Evolutionary conservation across 2,113 vertebrate species (phyloP).

Genomic region (Ivindomyrus marchei): DNA sequence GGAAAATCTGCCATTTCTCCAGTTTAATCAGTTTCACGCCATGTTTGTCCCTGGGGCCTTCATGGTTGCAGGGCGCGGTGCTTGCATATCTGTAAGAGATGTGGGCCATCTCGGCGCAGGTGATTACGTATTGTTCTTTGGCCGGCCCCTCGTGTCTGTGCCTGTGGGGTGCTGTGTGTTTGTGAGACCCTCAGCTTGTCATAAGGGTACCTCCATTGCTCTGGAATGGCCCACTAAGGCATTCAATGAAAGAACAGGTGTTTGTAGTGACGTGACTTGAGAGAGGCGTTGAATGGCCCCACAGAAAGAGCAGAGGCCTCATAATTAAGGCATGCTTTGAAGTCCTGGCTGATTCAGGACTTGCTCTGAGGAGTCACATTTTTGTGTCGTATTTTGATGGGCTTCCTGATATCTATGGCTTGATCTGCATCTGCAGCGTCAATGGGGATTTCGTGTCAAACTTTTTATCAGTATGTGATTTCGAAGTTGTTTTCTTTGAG

Average conservation of each 20-base stretch:
- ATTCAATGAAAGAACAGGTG: constrained; percentile 11
- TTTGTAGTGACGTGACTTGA: background rate
- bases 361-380: constrained; percentile 9
- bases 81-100: background rate
- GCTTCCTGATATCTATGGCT: constrained; percentile 13
- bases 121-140: background rate
- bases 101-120: background rate
- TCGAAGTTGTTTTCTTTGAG: background rate
- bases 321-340: constrained; percentile 23
- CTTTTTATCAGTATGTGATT: background rate
- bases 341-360: constrained; percentile 19
- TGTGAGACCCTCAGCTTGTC: constrained; percentile 48
- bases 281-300: background rate
- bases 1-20: background rate
- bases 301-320: constrained; percentile 31
- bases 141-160: background rate
- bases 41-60: background rate
- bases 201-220: constrained; percentile 58
- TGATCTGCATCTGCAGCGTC: constrained; percentile 25
- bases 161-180: background rate
- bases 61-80: background rate
- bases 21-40: background rate
- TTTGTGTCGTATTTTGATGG: constrained; percentile 18
- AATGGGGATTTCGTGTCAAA: constrained; percentile 35
- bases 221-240: constrained; percentile 62